Evolutionary conservation across 2,113 vertebrate genomes (phyloP).

Genomic region (Chlorocebus sabaeus): DNA sequence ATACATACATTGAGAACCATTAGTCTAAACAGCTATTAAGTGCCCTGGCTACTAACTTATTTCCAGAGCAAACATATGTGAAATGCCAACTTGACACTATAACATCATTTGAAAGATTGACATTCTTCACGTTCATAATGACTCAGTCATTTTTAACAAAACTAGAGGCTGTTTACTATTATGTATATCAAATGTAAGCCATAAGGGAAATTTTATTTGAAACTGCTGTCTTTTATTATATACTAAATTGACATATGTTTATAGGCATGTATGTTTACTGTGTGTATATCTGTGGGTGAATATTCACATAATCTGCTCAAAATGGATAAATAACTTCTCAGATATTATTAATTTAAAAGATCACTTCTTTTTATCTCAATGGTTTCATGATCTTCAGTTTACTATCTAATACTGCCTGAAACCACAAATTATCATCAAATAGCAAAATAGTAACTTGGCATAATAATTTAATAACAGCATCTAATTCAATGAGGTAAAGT

Average conservation of each 20-base stretch:
- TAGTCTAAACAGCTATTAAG: background rate
- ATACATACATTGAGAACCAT: background rate
- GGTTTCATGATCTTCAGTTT: background rate
- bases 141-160: background rate
- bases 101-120: background rate
- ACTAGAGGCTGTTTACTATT: background rate
- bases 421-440: background rate
- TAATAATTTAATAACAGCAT: background rate
- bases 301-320: background rate
- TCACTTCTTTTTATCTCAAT: background rate
- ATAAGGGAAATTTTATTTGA: background rate
- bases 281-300: background rate
- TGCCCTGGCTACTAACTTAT: background rate
- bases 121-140: background rate
- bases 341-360: conserved; percentile 27
- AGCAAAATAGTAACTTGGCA: background rate
- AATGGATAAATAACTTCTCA: background rate
- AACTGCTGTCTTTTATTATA: background rate
- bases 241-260: background rate
- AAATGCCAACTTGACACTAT: background rate
- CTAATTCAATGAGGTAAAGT: background rate
- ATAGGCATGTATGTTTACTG: background rate
- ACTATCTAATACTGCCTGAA: background rate
- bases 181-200: background rate
- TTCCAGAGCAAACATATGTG: conserved; percentile 3